phyloP scores from a whole-genome alignment of 2,888 invertebrate species.

The Limnephilus marmoratus region DNA sequence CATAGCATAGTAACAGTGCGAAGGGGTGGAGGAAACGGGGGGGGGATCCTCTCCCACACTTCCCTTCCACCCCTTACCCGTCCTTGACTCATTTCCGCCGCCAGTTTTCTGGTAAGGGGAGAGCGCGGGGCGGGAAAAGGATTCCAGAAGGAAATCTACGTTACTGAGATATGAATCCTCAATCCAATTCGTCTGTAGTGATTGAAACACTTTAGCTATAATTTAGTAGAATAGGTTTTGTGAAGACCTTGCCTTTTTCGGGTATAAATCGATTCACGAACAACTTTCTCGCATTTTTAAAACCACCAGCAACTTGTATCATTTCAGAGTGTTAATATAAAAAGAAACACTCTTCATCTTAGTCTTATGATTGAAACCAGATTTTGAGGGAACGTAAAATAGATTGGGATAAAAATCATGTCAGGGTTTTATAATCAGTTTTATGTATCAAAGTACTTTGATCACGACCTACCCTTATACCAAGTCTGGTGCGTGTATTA shows the following conservation, averaged over 20 bases:
- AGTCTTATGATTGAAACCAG: neutral
- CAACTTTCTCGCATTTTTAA: neutral
- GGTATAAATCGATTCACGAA: neutral
- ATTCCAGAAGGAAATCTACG: slow-evolving; percentile 23
- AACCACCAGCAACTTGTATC: neutral
- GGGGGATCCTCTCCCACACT: neutral
- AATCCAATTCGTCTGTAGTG: slow-evolving; percentile 2
- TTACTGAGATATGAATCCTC: slow-evolving; percentile 31
- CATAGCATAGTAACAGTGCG: slow-evolving; percentile 48
- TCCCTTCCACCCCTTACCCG: slow-evolving; percentile 1
- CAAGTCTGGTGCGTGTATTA: neutral
- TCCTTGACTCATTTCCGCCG: slow-evolving; percentile 54
- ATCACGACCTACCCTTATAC: neutral
- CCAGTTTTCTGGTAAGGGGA: slow-evolving; percentile 16
- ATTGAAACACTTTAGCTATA: slow-evolving; percentile 4
- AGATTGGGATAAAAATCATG: neutral
- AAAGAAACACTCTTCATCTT: neutral
- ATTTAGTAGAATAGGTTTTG: neutral
- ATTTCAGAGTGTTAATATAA: neutral
- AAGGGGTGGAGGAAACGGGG: neutral
- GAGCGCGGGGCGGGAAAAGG: neutral
- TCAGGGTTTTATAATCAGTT: neutral
- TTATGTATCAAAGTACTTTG: neutral
- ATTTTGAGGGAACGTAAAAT: neutral
- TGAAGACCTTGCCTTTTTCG: neutral